Evolutionary conservation across 2,113 vertebrate genomes (phyloP).

Genomic region (Butastur rufipennis): DNA sequence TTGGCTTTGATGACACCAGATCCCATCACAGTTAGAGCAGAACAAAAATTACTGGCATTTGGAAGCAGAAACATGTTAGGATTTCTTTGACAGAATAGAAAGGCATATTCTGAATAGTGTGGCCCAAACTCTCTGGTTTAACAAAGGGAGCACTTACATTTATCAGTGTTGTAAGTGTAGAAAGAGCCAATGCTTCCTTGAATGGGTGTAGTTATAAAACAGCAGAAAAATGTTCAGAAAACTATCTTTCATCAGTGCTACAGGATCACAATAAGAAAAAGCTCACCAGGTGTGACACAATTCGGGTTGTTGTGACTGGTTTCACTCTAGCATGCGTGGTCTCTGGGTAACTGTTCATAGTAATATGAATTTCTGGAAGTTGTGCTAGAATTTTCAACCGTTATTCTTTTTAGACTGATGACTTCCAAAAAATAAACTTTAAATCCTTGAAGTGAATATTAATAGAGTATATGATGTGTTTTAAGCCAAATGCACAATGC

Average conservation of each 20-base stretch:
- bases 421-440: neutral
- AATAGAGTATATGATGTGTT: neutral
- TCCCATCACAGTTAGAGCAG: neutral
- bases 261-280: neutral
- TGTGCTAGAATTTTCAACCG: neutral
- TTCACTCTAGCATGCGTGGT: neutral
- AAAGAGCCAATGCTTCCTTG: neutral
- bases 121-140: neutral
- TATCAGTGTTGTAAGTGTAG: neutral
- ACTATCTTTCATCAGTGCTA: neutral
- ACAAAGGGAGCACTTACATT: neutral
- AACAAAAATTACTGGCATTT: neutral
- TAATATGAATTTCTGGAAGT: neutral
- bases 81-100: neutral
- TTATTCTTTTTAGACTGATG: neutral
- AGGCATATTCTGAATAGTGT: neutral
- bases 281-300: neutral
- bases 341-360: neutral
- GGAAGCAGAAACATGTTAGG: neutral
- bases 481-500: neutral
- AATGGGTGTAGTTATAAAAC: neutral
- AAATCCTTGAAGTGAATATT: neutral
- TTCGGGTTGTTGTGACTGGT: neutral
- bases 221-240: neutral
- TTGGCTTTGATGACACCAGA: neutral